A percentile compares a stretch with the other conserved stretches of the same genome.
Evolutionary conservation across 2,888 invertebrate genomes (phyloP).

Genomic region (Habrosyne pyritoides): DNA sequence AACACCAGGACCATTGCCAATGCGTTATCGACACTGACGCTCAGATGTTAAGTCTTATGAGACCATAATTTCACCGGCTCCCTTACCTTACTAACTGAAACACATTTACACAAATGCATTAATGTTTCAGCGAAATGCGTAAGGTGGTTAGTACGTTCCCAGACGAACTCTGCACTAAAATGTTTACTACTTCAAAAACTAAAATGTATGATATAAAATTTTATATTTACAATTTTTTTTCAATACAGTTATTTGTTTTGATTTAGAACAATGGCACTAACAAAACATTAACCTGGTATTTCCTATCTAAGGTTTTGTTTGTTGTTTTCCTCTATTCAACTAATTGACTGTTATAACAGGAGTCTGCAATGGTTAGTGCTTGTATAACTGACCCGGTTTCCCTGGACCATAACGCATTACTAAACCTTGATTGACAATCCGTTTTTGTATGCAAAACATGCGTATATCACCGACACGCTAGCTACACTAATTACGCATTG

Average conservation of each 20-base stretch:
- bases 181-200: too few species aligned
- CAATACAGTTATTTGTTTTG: not conserved
- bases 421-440: not conserved
- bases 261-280: not conserved
- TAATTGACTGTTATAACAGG: not conserved
- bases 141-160: too few species aligned
- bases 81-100: too few species aligned
- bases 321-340: not conserved
- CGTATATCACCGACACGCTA: conserved; percentile 18
- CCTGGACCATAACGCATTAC: conserved; percentile 10
- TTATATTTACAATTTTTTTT: conserved; percentile 9
- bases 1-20: too few species aligned
- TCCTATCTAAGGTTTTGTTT: not conserved
- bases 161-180: too few species aligned
- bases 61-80: too few species aligned
- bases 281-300: conserved; percentile 5
- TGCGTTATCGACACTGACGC: too few species aligned
- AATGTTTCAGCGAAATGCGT: too few species aligned
- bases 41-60: too few species aligned
- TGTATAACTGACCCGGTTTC: conserved; percentile 6
- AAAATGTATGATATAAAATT: too few species aligned
- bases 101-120: too few species aligned
- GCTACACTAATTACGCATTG: conserved; percentile 51
- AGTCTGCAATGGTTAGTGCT: too few species aligned
- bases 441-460: conserved; percentile 13